Evolutionary conservation across 2,113 vertebrate species (phyloP).

Genomic region (Sceloporus tristichus): DNA sequence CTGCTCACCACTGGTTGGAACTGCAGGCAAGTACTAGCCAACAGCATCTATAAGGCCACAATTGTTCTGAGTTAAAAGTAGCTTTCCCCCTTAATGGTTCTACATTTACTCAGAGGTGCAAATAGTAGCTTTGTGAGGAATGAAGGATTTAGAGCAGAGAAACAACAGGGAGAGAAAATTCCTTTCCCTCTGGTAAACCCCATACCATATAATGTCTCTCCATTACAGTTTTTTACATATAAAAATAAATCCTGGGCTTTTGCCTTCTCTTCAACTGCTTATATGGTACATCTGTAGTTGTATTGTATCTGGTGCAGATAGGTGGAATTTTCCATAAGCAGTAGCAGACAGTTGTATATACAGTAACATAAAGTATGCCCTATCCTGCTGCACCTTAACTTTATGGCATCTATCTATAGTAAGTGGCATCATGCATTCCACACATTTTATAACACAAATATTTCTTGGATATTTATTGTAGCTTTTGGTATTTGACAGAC

Average conservation of each 20-base stretch:
- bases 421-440: background rate
- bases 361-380: conserved; percentile 2
- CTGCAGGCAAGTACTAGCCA: background rate
- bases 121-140: background rate
- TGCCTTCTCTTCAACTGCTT: background rate
- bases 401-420: conserved; percentile 3
- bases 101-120: background rate
- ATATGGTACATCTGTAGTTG: background rate
- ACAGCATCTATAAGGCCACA: background rate
- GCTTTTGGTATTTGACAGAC: background rate
- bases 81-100: background rate
- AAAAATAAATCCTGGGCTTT: background rate
- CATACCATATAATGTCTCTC: background rate
- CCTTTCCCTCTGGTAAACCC: background rate
- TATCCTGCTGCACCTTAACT: background rate
- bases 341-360: background rate
- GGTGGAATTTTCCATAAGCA: conserved; percentile 19
- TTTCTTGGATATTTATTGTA: background rate
- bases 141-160: background rate
- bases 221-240: background rate
- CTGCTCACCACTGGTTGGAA: background rate
- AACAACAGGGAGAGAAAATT: background rate
- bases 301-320: background rate
- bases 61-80: background rate
- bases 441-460: conserved; percentile 22